Evolutionary conservation across 2,113 vertebrate genomes (phyloP).

Genomic region (Lates calcarifer): DNA sequence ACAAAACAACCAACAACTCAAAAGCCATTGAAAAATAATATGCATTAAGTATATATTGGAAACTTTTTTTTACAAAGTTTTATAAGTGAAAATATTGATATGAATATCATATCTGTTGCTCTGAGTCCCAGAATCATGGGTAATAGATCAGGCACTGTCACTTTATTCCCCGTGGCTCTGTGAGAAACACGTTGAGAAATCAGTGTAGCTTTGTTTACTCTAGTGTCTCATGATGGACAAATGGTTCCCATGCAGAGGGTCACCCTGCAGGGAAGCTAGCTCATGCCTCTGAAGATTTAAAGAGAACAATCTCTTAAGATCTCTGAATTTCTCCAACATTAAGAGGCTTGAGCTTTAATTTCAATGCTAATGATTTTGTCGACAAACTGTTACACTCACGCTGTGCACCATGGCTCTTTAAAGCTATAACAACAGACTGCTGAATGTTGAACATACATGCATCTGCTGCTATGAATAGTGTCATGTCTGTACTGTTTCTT

Average conservation of each 20-base stretch:
- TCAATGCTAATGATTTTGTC: background rate
- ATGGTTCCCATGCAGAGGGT: constrained; percentile 2
- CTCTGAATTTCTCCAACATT: background rate
- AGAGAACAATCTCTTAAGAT: background rate
- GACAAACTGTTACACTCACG: too few species aligned
- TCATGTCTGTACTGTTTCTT: background rate
- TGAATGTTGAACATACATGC: constrained; percentile 29
- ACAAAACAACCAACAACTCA: background rate
- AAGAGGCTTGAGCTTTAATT: background rate
- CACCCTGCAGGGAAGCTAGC: background rate
- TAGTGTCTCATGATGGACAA: constrained; percentile 17
- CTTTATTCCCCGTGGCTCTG: background rate
- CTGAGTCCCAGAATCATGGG: background rate
- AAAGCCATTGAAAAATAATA: background rate
- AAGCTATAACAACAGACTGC: background rate
- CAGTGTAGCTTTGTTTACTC: constrained; percentile 10
- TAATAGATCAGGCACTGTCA: background rate
- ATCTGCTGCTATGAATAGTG: constrained; percentile 8
- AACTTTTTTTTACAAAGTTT: background rate
- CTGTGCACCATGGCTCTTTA: background rate
- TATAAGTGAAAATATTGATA: background rate
- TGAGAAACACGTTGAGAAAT: background rate
- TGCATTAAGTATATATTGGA: background rate
- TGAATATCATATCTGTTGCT: background rate
- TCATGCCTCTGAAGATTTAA: background rate